Evolutionary conservation across 2,113 vertebrate genomes (phyloP).

Genomic region (Myxocyprinus asiaticus): DNA sequence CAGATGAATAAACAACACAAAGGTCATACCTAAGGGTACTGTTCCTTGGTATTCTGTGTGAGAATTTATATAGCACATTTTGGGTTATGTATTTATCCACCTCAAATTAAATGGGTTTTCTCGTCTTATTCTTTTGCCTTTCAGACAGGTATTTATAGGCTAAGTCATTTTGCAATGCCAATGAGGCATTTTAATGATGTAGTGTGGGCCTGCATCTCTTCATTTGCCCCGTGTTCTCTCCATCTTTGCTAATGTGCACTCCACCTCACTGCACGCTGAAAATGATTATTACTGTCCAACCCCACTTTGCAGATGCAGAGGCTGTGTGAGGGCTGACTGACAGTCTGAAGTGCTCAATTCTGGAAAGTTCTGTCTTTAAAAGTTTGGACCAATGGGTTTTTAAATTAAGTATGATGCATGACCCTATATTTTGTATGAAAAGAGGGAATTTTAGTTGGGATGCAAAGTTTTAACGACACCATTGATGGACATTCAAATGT

Average conservation of each 20-base stretch:
- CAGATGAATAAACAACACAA: background rate
- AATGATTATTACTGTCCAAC: conserved; percentile 52
- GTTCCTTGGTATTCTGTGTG: background rate
- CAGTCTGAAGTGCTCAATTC: too few species aligned
- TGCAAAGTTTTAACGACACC: too few species aligned
- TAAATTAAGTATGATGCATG: too few species aligned
- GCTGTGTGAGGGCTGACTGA: too few species aligned
- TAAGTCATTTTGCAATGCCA: conserved; percentile 7
- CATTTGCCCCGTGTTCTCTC: conserved; percentile 54
- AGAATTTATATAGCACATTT: background rate
- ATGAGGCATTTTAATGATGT: conserved; percentile 51
- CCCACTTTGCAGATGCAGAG: too few species aligned
- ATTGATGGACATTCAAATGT: too few species aligned
- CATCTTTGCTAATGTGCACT: conserved; percentile 61
- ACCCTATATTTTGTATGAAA: too few species aligned
- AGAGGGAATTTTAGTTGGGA: too few species aligned
- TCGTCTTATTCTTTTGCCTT: background rate
- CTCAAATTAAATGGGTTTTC: too few species aligned
- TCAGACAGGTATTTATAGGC: conserved; percentile 16
- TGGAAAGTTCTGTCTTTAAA: too few species aligned
- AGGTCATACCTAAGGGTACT: background rate
- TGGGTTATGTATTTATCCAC: background rate
- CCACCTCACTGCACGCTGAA: conserved; percentile 59
- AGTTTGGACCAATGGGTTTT: too few species aligned
- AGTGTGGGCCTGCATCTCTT: conserved; percentile 47